Base-by-base conservation (phyloP, 1,140 invertebrate genomes). In the Drosophila lacteicornis region DNA sequence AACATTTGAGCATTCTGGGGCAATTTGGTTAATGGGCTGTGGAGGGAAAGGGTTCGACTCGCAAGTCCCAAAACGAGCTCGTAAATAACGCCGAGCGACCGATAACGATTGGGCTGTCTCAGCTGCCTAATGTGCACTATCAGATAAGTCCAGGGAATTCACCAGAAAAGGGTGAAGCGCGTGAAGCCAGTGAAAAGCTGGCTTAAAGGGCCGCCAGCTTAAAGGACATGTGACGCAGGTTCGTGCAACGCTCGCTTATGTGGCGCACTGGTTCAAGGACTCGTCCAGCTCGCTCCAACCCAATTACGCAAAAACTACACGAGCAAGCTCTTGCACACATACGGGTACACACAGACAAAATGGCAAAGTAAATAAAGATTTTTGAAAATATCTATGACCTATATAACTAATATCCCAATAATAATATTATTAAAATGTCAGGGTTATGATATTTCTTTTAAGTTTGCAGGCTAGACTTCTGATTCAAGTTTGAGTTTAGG, bases 11-110 rank as follows among this genome's bases (percentile, higher is more conserved):
- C 82, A 71, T 88, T 77, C 83, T 75, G 70, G 79, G 85, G 84
- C 84, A 90, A 88, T 88, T 88, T 88, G 80, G 80, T 84, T 88
- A 88, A 88, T 88, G 84, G 85, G 51, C 73, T 84, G 74, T 83
- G 63, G 17, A 8, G 47, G 71, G 30, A 79, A 86, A 86, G 75
- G 79, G 79, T 87, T 87, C 42, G 33, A 38, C 30, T 56, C 27
- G 7, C 7, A 13, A 51, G 67, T 74, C 70, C 55, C 70, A n/a
- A 42, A 76, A 51, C 30, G 38, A 30, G 66, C 50, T 78, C 80
- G 84, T 87, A 83, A 88, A 87, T 88, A 87, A 79, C 57, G 68
- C 33, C 53, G 43, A 57, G 63, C 43, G 27, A 22, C 33, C 57
- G 63, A 55, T 51, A 51, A 51, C 74, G 61, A 76, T 77, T 77